These are phyloP conservation scores for Theretra japonica DNA, from an alignment of 2,888 invertebrate species.

Conservation along the genomic window DNA sequence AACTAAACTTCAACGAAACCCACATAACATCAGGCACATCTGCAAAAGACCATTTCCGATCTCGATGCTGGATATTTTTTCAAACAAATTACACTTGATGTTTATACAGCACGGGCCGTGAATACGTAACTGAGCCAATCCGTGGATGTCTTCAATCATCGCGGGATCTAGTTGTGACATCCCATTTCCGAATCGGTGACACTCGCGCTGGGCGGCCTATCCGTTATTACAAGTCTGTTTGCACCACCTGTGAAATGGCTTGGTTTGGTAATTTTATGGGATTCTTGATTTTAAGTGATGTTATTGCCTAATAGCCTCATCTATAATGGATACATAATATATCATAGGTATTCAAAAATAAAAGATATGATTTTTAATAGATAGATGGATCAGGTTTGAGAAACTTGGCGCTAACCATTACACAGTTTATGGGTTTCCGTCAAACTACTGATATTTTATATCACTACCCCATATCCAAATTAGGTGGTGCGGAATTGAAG, in stretches of 20 bases:
- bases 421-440: too few relatives aligned
- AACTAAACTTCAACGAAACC: not conserved
- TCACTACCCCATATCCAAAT: too few relatives aligned
- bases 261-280: slow-evolving; percentile 3
- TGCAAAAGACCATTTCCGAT: slow-evolving; percentile 2
- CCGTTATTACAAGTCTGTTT: slow-evolving; percentile 5
- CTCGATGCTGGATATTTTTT: not conserved
- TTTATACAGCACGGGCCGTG: slow-evolving; percentile 16
- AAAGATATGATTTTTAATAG: too few relatives aligned
- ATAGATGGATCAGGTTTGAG: too few relatives aligned
- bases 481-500: too few relatives aligned
- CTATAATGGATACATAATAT: too few relatives aligned
- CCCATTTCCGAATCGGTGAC: slow-evolving; percentile 54
- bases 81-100: slow-evolving; percentile 10
- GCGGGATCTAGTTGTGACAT: slow-evolving; percentile 52
- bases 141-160: slow-evolving; percentile 62
- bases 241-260: not conserved
- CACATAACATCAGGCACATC: not conserved
- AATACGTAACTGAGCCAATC: slow-evolving; percentile 19
- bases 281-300: not conserved
- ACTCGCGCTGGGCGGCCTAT: not conserved
- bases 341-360: too few relatives aligned
- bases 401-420: too few relatives aligned
- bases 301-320: too few relatives aligned
- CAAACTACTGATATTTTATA: too few relatives aligned